Percentiles rank a stretch among this genome's conserved stretches.
These are phyloP conservation scores for Cosmopolites sordidus DNA, from an alignment of 2,888 invertebrate genomes.

Conservation along the genomic window DNA sequence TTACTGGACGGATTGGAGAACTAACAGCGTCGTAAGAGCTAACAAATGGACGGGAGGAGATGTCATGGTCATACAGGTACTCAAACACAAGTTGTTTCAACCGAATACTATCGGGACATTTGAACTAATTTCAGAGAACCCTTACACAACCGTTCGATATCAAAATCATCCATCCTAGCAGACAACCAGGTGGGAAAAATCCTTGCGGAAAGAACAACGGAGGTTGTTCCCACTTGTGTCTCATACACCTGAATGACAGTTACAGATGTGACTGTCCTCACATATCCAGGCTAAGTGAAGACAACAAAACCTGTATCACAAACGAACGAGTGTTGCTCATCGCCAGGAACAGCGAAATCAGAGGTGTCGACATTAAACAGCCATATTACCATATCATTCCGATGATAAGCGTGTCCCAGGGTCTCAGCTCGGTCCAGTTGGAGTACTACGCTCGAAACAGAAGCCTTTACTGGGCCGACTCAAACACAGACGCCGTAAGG, in stretches of 20 bases:
- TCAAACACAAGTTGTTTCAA: too few relatives aligned
- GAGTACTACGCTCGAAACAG: conserved; percentile 64
- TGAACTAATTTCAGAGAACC: conserved; percentile 51
- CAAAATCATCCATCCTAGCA: conserved; percentile 72
- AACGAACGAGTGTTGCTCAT: conserved; percentile 78
- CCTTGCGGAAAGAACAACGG: conserved; percentile 70
- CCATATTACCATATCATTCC: conserved; percentile 77
- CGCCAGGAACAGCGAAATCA: conserved; percentile 70
- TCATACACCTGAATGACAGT: conserved; percentile 61
- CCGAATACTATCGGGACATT: neutral
- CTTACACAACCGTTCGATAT: conserved; percentile 88
- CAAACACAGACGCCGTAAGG: conserved; percentile 70
- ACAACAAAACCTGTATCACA: conserved; percentile 65
- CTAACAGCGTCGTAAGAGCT: conserved; percentile 78
- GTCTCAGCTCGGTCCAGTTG: conserved; percentile 65
- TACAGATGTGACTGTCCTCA: conserved; percentile 81
- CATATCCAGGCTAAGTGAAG: conserved; percentile 69
- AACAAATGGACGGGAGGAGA: conserved; percentile 84
- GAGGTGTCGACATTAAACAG: conserved; percentile 65
- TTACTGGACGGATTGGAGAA: conserved; percentile 94
- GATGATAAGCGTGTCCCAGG: conserved; percentile 68
- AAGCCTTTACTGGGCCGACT: conserved; percentile 75
- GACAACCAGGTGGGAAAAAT: conserved; percentile 61
- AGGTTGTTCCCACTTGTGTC: conserved; percentile 77
- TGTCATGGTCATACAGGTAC: conserved; percentile 66